These are phyloP conservation scores for Scortum barcoo DNA, from an alignment of 2,113 vertebrate genomes.

Conservation along the genomic window DNA sequence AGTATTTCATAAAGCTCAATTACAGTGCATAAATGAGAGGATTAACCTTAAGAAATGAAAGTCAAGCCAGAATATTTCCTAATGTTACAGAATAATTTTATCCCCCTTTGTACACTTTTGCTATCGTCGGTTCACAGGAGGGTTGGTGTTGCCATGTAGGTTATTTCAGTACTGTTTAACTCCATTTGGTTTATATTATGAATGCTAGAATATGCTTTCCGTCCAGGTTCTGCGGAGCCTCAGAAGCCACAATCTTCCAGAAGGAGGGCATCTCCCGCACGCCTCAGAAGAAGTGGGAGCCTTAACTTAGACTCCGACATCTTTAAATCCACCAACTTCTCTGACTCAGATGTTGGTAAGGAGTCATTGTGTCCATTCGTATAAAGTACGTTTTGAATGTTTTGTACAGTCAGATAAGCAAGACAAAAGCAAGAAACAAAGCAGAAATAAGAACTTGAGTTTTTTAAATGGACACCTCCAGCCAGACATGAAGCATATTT, in stretches of 20 bases:
- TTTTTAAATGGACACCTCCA: not conserved
- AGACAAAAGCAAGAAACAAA: not conserved
- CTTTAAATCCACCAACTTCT: constrained; percentile 79
- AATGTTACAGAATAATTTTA: too few relatives aligned
- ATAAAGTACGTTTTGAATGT: not conserved
- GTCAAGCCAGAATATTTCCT: not conserved
- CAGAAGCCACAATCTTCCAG: constrained; percentile 81
- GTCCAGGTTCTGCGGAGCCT: constrained; percentile 75
- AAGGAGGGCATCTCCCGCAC: constrained; percentile 75
- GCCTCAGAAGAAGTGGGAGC: constrained; percentile 86
- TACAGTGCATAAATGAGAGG: not conserved
- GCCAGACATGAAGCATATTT: not conserved
- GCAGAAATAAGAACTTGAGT: not conserved
- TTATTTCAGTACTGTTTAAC: not conserved
- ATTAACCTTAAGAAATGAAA: not conserved
- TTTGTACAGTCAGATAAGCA: not conserved
- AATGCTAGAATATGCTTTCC: constrained; percentile 12
- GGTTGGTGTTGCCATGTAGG: not conserved
- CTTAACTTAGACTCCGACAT: constrained; percentile 88
- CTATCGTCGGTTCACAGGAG: not conserved
- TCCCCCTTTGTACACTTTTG: not conserved
- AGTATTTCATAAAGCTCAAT: too few relatives aligned
- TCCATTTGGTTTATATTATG: not conserved
- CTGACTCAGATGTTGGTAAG: constrained; percentile 88
- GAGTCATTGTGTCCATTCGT: not conserved